Evolutionary conservation across 2,113 vertebrate genomes (phyloP).

Genomic region (Istiophorus platypterus): DNA sequence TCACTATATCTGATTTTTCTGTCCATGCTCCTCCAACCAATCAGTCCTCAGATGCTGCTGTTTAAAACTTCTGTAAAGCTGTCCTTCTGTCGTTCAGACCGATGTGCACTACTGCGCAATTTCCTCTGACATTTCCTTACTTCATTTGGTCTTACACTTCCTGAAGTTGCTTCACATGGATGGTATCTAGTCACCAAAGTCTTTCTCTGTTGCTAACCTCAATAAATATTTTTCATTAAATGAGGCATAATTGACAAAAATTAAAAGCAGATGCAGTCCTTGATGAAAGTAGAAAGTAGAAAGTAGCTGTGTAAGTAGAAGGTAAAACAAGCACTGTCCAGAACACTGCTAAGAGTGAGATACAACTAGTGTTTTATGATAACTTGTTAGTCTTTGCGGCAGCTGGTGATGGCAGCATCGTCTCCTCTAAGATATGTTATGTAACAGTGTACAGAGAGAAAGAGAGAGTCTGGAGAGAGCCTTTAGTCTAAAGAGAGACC

Average conservation of each 20-base stretch:
- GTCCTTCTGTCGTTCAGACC: neutral
- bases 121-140: no score
- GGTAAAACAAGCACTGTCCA: no score
- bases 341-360: no score
- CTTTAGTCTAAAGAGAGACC: conserved; percentile 43
- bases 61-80: neutral
- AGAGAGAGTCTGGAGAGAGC: conserved; percentile 31
- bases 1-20: neutral
- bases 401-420: conserved; percentile 8
- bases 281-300: no score
- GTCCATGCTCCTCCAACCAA: neutral
- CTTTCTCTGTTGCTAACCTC: neutral
- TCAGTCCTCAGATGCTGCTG: neutral
- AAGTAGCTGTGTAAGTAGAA: no score
- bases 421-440: conserved; percentile 6
- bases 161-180: no score
- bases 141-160: no score
- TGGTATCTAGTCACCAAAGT: no score
- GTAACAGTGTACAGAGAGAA: neutral
- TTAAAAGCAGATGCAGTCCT: no score
- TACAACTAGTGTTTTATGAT: neutral
- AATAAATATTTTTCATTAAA: neutral
- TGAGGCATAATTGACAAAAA: neutral
- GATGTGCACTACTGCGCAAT: no score
- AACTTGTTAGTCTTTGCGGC: conserved; percentile 11